phyloP scores from a whole-genome alignment of 2,888 invertebrate species.

The Harpalus rufipes region DNA sequence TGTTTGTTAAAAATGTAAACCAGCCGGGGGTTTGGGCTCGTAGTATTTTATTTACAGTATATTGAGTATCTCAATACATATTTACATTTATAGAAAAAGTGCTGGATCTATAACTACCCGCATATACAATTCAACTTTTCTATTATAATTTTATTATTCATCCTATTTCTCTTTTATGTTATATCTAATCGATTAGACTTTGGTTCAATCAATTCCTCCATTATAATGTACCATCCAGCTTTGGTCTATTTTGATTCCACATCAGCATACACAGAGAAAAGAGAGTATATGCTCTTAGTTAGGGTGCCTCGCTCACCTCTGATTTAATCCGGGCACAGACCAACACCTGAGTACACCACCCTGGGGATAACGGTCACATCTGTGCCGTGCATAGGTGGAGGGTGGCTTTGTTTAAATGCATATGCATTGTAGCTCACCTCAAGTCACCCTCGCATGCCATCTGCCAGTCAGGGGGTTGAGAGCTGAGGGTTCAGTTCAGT shows the following conservation, averaged over 20 bases:
- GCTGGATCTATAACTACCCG: neutral
- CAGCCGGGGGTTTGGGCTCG: too few relatives aligned
- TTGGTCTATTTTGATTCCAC: neutral
- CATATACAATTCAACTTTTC: neutral
- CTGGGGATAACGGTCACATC: conserved; percentile 76
- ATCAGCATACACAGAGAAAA: conserved; percentile 14
- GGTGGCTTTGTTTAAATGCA: conserved; percentile 76
- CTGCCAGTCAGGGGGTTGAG: conserved; percentile 75
- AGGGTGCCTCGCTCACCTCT: conserved; percentile 69
- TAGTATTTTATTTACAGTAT: neutral
- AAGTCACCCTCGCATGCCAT: conserved; percentile 77
- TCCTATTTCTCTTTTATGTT: neutral
- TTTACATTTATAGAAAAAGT: neutral
- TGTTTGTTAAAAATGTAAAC: too few relatives aligned
- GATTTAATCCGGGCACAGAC: conserved; percentile 77
- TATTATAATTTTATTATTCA: too few relatives aligned
- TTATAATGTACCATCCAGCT: conserved; percentile 2
- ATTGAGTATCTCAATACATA: neutral
- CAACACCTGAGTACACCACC: conserved; percentile 78
- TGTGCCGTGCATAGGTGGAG: conserved; percentile 69
- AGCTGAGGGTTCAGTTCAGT: too few relatives aligned
- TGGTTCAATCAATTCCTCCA: conserved; percentile 12
- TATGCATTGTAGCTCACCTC: conserved; percentile 74
- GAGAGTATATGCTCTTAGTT: conserved; percentile 4
- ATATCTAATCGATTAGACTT: conserved; percentile 19